These are phyloP conservation scores for Psylliodes chrysocephalus DNA, from an alignment of 2,888 invertebrate genomes.

Conservation along the genomic window DNA sequence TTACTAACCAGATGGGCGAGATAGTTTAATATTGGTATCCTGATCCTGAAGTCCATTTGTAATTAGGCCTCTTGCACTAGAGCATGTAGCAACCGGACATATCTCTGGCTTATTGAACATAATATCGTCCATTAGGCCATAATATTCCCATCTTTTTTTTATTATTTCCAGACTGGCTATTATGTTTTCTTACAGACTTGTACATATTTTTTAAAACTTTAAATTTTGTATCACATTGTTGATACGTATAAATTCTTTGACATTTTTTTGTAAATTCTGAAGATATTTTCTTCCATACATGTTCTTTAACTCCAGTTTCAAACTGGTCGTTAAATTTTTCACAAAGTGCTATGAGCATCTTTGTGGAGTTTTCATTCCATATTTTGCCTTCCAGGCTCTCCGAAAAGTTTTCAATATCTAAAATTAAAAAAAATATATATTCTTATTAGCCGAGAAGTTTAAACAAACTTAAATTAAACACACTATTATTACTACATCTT, in stretches of 20 bases:
- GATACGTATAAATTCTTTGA: neutral
- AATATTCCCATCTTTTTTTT: neutral
- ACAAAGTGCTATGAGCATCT: conserved; percentile 5
- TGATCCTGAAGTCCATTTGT: too few relatives aligned
- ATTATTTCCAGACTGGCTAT: too few relatives aligned
- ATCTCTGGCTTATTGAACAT: neutral
- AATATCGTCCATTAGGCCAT: neutral
- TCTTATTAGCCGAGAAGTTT: too few relatives aligned
- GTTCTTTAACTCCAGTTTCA: conserved; percentile 10
- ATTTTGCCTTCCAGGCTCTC: neutral
- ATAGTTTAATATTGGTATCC: too few relatives aligned
- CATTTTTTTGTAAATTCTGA: conserved; percentile 5
- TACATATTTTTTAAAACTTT: conserved; percentile 16
- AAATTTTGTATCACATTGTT: conserved; percentile 21
- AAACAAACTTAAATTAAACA: too few relatives aligned
- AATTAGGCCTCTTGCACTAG: too few relatives aligned
- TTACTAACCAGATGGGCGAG: too few relatives aligned
- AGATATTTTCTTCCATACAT: conserved; percentile 22
- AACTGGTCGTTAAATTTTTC: conserved; percentile 22
- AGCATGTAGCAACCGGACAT: neutral
- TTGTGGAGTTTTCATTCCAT: conserved; percentile 9
- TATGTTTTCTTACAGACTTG: neutral
- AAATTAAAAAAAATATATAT: too few relatives aligned
- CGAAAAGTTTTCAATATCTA: too few relatives aligned
- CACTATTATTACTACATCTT: too few relatives aligned